Conservation (phyloP, 2,113 vertebrate species). For the Dicerorhinus sumatrensis region DNA sequence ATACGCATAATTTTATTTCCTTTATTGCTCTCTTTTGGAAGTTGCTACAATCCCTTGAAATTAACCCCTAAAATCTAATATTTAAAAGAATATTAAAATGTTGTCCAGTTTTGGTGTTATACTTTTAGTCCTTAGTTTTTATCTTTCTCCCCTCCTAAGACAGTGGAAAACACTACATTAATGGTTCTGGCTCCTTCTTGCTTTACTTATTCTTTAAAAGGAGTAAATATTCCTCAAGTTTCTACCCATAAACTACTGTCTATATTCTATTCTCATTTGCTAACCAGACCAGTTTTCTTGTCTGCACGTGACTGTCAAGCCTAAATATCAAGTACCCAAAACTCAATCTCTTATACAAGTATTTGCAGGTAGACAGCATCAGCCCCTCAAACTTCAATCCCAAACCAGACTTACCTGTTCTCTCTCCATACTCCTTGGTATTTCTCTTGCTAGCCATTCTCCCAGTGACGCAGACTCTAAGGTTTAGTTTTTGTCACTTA, state of each 20-base stretch:
- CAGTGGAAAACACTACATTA: neutral
- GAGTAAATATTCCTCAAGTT: neutral
- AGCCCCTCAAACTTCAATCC: neutral
- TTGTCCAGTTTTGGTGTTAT: neutral
- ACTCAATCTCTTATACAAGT: neutral
- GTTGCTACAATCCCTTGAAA: conserved; percentile 4
- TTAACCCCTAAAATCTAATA: conserved; percentile 14
- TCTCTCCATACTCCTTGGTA: neutral
- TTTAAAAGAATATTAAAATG: neutral
- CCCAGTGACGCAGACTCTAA: neutral
- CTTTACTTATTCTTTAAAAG: neutral
- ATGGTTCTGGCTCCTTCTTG: neutral
- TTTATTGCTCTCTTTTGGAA: neutral
- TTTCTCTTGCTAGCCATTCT: neutral
- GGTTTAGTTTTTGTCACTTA: neutral
- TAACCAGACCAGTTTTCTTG: neutral
- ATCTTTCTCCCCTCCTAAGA: neutral
- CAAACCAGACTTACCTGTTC: neutral
- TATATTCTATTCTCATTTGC: neutral
- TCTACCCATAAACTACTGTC: neutral
- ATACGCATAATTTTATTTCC: neutral
- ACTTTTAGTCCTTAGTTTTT: neutral
- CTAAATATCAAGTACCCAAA: neutral
- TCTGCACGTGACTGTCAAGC: neutral
- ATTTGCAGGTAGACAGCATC: neutral